Evolutionary conservation across 2,113 vertebrate genomes (phyloP), one percentile per base, ranked within the genome.

Genomic region (Machaerirhynchus nigripectus): DNA sequence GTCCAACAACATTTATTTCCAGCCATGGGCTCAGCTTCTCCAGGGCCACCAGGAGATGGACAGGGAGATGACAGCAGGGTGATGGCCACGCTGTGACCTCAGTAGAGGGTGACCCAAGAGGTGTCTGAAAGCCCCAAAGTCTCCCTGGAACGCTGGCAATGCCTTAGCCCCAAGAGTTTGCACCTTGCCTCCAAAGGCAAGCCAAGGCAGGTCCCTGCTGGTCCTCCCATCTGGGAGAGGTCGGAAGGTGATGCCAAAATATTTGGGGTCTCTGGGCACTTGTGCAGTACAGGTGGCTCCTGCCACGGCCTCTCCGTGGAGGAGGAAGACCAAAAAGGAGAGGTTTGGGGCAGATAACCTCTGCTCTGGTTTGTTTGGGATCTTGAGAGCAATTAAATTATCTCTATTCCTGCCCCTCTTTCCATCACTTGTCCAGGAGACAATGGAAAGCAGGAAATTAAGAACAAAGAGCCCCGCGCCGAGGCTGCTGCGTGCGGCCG

Each of bases 401-500:
- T 42, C 63, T 44, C 59, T 20, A 20, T 67, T 80, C 18, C 81
- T 70, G 33, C 8, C 20, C 28, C 31, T 12, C 64, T 83, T 64
- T 37, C 78, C 81, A 89, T 81, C 85, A 3, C 49, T 74, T 83
- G 93, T 78, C 87, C 65, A 28, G 73, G 92, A 83, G 90, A 96
- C 91, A 96, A 95, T 80, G 52, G 94, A 92, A 82, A 77, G 81
- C 83, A 95, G 96, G 95, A 91, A 97, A 96, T 95, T 78, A 84
- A 87, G 94, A 94, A 96, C 93, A 96, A 97, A 97, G 94, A 94
- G 74, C 84, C 60, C 13, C 7, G 71, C 39, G 55, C 2, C 10
- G 3, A 57, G 33, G 56, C 67, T 31, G 76, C 68, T 6, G 81
- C 80, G 67, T 16, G 67, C 27, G 13, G 61, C 84, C 44, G 24